Base-by-base conservation (phyloP, 1,140 invertebrate species). In the Leptinotarsa texana region DNA sequence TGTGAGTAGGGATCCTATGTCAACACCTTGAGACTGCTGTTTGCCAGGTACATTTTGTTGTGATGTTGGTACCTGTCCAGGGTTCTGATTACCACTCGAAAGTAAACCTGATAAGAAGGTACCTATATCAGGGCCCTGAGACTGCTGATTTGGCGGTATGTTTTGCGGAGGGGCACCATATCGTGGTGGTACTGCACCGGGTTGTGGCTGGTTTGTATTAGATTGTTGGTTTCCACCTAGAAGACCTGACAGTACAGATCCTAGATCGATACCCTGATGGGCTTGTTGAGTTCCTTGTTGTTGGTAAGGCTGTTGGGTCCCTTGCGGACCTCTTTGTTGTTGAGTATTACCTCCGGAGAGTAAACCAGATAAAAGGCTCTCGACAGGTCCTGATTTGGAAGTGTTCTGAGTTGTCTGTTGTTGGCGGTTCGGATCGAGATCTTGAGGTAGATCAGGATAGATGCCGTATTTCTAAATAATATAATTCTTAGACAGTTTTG, bases 371-470 rank as follows among this genome's bases (percentile, higher is more conserved):
- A 79, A 63, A 3, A 79, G 62, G 24, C 70, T 77, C 48, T 79
- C 78, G 17, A 79, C 33, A 3, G 76, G 76, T 21, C 77, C 75
- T 57, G 51, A n/a, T 42, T 51, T 57, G 15, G 65, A 18, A 47
- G 5, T 71, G 62, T n/a, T 69, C 15, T 57, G 68, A 21, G 74
- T 5, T 2, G 15, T 18, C 66, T 67, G 24, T 51, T 13, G 48
- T 42, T 72, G n/a, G 72, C 67, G 17, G 71, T 74, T 70, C 1
- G 47, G 69, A 48, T 70, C 47, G 15, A 57, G n/a, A 24, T 78
- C 77, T 75, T 78, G 71, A 4, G 77, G 77, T 17, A 78, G 66
- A 65, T 76, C 75, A n/a, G 77, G 77, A 57, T 78, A 78, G 24
- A 78, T 76, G 22, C 77, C 74, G 57, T 75, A 75, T 69, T 57